Evolutionary conservation across 2,797 vertebrate genomes (phyloP), one percentile per base, ranked within the genome.

Genomic region (Helostoma temminkii): DNA sequence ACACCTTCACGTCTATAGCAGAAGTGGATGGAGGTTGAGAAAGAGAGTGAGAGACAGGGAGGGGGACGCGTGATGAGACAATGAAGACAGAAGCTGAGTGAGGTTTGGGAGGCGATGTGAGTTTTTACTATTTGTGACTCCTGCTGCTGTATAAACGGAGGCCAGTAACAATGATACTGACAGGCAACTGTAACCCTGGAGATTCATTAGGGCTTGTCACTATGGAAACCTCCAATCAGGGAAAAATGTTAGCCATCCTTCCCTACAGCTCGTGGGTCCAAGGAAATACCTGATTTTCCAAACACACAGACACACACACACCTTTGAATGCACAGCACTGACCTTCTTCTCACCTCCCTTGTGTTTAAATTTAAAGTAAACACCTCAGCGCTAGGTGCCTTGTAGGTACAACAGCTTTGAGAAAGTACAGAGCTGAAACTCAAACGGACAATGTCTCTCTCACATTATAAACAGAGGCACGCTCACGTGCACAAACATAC

Each of bases 121-220:
- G 69, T 62, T 80, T 76, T 82, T 36, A 71, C 79, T 70, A 71
- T 85, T 80, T 83, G 86, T 83, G 89, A 87, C 85, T 88, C 73
- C 71, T 41, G 70, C 76, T 76, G 76, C 82, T 71, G 71, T 63
- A 76, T 80, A 88, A 89, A 84, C 75, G 87, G 53, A 76, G 84
- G 80, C 76, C 49, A 34, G 82, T 89, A 89, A 91, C 90, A 90
- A 89, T 78, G 80, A 71, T 15, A 72, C 80, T 89, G 90, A 92
- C 91, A 92, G 87, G 85, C 83, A 34, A 71, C 82, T 78, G 88
- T 89, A 91, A 91, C 93, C 89, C 88, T 76, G 80, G 90, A 91
- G 91, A 93, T 93, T 91, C 89, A 90, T 93, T 92, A 92, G 85
- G 62, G 85, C 87, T 76, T 53, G 86, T 93, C 86, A 85, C 91